Evolutionary conservation across 2,113 vertebrate species (phyloP), one percentile per base, ranked within the genome.

Genomic region (Pseudopipra pipra): DNA sequence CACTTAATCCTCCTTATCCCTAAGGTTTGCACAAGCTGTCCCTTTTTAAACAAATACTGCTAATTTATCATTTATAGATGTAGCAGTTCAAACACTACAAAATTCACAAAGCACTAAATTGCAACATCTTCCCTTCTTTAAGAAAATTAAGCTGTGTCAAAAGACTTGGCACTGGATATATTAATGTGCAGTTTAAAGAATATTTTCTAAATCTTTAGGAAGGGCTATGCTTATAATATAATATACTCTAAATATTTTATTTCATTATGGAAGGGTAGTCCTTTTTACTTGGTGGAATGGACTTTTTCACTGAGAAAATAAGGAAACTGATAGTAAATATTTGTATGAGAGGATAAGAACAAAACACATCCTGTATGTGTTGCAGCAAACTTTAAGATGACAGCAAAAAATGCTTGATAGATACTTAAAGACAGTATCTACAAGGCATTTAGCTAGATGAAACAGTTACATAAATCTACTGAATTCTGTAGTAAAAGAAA

Each of bases 1-100:
- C 72, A 49, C 41, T 85, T 89, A 75, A 82, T 78, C 28, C 25
- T 76, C 41, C 15, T 58, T 72, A 49, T 94, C 63, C 75, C 70
- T 73, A 59, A 87, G 30, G 16, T 94, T 79, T 79, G 28, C n/a
- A 61, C 35, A 77, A 88, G 24, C 33, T 90, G 63, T 79, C 20
- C 58, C 4, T 54, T 93, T 94, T 83, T 59, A 46, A 91, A 83
- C 14, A 89, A 91, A 85, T 95, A 83, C 55, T 75, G 12, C n/a
- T 85, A 91, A 89, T 91, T 83, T 76, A 79, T 14, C 66, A 70
- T 80, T 87, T 94, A 72, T 65, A 79, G 25, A 82, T 91, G n/a
- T 23, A 87, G 46, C 30, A 66, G 55, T 71, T 91, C 41, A 91
- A 95, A 85, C 46, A 46, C 71, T 74, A 89, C 41, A 63, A 89